Evolutionary conservation across 2,113 vertebrate species (phyloP).

Genomic region (Shinisaurus crocodilurus): DNA sequence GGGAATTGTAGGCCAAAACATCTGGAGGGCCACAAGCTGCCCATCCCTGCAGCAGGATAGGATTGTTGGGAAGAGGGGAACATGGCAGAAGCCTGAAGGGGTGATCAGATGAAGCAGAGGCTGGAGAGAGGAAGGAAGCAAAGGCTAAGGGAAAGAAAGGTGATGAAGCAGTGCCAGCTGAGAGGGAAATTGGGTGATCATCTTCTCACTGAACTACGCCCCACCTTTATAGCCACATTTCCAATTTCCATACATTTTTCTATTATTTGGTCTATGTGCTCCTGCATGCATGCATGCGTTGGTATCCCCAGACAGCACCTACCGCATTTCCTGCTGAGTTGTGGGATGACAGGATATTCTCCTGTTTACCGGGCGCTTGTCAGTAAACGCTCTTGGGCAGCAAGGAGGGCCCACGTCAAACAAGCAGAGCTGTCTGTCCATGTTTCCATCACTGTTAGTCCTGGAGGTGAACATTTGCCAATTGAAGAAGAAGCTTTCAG

Average conservation of each 20-base stretch:
- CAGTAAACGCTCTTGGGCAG: neutral
- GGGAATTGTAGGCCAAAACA: no score
- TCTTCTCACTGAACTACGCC: neutral
- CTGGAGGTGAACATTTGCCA: neutral
- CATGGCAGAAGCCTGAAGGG: no score
- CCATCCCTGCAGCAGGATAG: neutral
- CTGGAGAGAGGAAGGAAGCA: neutral
- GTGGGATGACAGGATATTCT: neutral
- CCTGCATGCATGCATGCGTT: neutral
- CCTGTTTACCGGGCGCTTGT: neutral
- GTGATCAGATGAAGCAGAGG: neutral
- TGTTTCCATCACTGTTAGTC: neutral
- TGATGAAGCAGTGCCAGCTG: neutral
- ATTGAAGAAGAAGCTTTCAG: neutral
- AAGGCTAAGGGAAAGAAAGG: neutral
- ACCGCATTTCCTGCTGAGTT: neutral
- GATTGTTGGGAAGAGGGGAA: neutral
- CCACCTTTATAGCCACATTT: neutral
- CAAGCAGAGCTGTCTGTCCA: neutral
- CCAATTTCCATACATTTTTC: neutral
- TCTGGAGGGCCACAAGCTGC: no score
- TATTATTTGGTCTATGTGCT: neutral
- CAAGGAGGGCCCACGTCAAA: neutral
- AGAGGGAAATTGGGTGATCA: no score
- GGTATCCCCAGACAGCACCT: neutral